Evolutionary conservation across 1,140 invertebrate species (phyloP).

Genomic region (Lepidotrigona ventralis): DNA sequence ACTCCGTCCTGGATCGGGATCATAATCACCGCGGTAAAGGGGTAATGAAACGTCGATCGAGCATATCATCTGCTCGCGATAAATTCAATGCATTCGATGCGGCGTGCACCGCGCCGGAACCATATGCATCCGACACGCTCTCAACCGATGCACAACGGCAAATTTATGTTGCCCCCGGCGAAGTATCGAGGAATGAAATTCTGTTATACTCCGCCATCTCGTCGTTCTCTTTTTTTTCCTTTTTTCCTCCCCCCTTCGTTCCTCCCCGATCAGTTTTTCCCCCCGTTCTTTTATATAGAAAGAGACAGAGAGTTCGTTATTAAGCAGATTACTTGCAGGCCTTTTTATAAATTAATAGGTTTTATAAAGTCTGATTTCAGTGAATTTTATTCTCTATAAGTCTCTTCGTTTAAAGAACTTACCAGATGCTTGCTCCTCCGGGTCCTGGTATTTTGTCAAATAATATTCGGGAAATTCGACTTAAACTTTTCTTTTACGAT

Average conservation of each 20-base stretch:
- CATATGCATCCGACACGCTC: background rate
- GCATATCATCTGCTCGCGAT: conserved; percentile 9
- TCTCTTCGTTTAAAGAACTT: too few species aligned
- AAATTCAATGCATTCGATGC: conserved; percentile 14
- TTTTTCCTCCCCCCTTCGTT: background rate
- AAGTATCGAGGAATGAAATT: background rate
- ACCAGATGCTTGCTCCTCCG: too few species aligned
- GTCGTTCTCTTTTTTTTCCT: background rate
- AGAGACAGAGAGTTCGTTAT: background rate
- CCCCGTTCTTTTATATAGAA: background rate
- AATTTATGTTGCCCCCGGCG: background rate
- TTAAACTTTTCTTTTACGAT: too few species aligned
- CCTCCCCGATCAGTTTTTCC: background rate
- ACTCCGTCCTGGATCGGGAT: background rate
- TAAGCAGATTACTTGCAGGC: too few species aligned
- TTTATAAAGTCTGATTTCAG: background rate
- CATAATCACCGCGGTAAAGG: conserved; percentile 15
- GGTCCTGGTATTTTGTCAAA: too few species aligned
- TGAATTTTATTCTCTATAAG: too few species aligned
- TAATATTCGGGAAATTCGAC: too few species aligned
- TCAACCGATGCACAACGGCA: background rate
- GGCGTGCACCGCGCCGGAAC: background rate
- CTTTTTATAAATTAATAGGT: background rate
- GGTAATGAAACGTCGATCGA: conserved; percentile 38
- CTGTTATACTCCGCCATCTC: background rate